phyloP scores from a whole-genome alignment of 1,140 invertebrate genomes.

The Atta texana region DNA sequence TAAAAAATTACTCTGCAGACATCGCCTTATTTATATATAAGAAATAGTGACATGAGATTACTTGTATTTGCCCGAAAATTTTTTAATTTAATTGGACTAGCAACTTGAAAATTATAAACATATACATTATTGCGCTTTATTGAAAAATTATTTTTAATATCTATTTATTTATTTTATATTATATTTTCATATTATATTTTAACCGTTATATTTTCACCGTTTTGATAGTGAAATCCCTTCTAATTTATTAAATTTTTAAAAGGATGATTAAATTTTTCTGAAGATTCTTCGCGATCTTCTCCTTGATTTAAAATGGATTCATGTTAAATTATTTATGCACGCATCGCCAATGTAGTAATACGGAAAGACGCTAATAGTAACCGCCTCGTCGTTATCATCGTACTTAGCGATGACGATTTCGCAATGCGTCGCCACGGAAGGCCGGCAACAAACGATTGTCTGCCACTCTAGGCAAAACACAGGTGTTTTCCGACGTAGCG shows the following conservation, averaged over 20 bases:
- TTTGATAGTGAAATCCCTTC: not conserved
- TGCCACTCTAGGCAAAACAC: slow-evolving; percentile 59
- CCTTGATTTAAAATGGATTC: not conserved
- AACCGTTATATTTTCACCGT: not conserved
- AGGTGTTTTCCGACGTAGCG: slow-evolving; percentile 68
- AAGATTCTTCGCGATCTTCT: not conserved
- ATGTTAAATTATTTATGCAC: slow-evolving; percentile 39
- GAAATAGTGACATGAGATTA: not conserved
- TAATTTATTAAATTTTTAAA: not conserved
- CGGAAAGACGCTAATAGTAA: slow-evolving; percentile 29
- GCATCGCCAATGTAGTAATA: slow-evolving; percentile 29
- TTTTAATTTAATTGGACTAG: not conserved
- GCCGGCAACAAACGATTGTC: slow-evolving; percentile 66
- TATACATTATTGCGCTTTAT: not conserved
- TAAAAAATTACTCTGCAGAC: slow-evolving; percentile 10
- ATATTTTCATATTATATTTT: not conserved
- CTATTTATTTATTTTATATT: not conserved
- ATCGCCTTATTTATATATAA: not conserved
- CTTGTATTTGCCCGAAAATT: not conserved
- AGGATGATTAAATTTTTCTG: not conserved
- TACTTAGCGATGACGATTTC: slow-evolving; percentile 58
- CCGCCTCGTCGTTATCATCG: slow-evolving; percentile 30
- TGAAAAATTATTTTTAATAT: not conserved
- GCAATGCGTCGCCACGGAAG: slow-evolving; percentile 64
- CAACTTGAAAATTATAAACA: not conserved